These are phyloP conservation scores for Martes martes DNA, from an alignment of 2,113 vertebrate species.

Conservation along the genomic window DNA sequence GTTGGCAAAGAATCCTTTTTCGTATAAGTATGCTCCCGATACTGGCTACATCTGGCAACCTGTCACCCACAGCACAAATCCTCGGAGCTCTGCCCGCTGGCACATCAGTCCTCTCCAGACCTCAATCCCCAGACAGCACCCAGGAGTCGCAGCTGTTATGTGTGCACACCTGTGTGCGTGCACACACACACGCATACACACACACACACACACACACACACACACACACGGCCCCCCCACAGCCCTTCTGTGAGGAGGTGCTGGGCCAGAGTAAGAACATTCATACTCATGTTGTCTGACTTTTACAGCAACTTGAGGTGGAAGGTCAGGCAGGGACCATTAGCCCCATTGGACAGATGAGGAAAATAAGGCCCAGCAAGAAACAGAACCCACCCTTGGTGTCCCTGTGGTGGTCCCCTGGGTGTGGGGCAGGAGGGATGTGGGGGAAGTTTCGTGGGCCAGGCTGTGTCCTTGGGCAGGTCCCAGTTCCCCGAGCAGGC, in stretches of 20 bases:
- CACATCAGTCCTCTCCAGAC: neutral
- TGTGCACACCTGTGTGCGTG: neutral
- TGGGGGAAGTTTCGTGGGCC: neutral
- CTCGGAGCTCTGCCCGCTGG: neutral
- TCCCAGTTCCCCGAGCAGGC: neutral
- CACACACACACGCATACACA: too few species aligned
- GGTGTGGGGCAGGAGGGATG: neutral
- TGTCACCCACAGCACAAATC: neutral
- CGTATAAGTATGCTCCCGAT: neutral
- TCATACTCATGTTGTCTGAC: neutral
- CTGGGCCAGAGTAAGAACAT: neutral
- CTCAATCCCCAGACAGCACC: neutral
- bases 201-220: fast-evolving
- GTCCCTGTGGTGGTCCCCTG: neutral
- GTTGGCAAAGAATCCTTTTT: neutral
- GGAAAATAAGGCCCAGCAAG: neutral
- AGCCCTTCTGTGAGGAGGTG: neutral
- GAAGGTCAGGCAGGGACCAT: neutral
- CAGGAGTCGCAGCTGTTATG: neutral
- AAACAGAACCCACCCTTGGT: neutral
- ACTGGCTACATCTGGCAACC: neutral
- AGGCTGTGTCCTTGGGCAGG: neutral
- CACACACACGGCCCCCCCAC: fast-evolving
- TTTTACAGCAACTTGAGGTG: neutral
- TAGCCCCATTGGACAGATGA: neutral